Evolutionary conservation across 2,797 vertebrate species (phyloP).

Genomic region (Lutjanus argentimaculatus): DNA sequence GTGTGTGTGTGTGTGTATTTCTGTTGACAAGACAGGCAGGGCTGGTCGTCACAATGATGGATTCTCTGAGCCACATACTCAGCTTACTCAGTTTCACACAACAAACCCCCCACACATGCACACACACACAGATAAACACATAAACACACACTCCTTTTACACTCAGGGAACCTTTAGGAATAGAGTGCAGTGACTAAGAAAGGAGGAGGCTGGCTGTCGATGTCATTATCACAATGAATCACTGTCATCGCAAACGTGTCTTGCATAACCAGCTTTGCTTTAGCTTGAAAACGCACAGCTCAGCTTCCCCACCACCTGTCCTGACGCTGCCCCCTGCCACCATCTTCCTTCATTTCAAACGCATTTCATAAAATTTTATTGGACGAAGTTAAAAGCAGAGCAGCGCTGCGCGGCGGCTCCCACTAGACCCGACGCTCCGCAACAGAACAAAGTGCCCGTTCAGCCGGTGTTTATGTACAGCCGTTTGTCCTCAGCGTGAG

Average conservation of each 20-base stretch:
- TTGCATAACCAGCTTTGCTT: slow-evolving; percentile 58
- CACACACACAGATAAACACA: slow-evolving; percentile 15
- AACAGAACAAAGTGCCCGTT: slow-evolving; percentile 67
- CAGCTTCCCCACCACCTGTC: slow-evolving; percentile 54
- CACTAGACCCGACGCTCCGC: slow-evolving; percentile 43
- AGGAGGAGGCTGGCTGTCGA: slow-evolving; percentile 43
- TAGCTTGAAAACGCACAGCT: slow-evolving; percentile 22
- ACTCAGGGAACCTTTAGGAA: slow-evolving; percentile 41
- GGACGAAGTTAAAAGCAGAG: slow-evolving; percentile 62
- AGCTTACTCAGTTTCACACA: slow-evolving; percentile 58
- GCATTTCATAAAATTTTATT: slow-evolving; percentile 74
- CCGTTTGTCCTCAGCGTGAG: slow-evolving; percentile 69
- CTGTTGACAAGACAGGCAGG: slow-evolving; percentile 66
- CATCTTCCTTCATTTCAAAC: slow-evolving; percentile 56
- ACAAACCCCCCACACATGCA: slow-evolving; percentile 10
- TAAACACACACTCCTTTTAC: slow-evolving; percentile 18
- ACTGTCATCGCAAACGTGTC: slow-evolving; percentile 41
- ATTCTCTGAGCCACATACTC: slow-evolving; percentile 59
- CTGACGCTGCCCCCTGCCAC: slow-evolving; percentile 27
- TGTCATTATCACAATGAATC: slow-evolving; percentile 68
- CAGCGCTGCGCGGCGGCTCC: slow-evolving; percentile 47
- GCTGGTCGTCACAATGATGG: slow-evolving; percentile 67
- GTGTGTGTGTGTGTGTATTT: slow-evolving; percentile 34
- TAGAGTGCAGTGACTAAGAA: slow-evolving; percentile 41
- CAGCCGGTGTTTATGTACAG: slow-evolving; percentile 69